Percentiles rank a stretch among this genome's conserved stretches.
phyloP scores from a whole-genome alignment of 2,888 invertebrate species.

The Agapostemon virescens region DNA sequence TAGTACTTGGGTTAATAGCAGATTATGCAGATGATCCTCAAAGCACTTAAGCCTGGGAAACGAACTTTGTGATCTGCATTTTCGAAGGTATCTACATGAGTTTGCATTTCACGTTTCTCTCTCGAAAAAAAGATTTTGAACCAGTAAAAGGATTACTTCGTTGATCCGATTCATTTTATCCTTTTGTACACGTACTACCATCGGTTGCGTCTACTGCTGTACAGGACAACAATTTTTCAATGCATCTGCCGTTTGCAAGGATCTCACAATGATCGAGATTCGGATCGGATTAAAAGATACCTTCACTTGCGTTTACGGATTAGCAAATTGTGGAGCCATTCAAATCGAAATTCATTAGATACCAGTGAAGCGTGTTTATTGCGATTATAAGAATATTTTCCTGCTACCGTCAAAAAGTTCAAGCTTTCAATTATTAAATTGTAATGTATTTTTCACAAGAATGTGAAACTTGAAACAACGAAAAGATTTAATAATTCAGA shows the following conservation, averaged over 20 bases:
- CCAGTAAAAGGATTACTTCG: slow-evolving; percentile 47
- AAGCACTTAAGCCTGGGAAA: slow-evolving; percentile 24
- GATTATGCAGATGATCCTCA: slow-evolving; percentile 50
- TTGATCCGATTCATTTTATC: slow-evolving; percentile 52
- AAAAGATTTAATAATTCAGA: too few relatives aligned
- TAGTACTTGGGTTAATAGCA: slow-evolving; percentile 26
- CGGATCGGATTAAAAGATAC: background rate
- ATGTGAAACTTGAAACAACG: too few relatives aligned
- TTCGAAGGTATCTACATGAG: slow-evolving; percentile 11
- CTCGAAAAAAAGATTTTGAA: slow-evolving; percentile 25
- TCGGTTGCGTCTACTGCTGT: slow-evolving; percentile 25
- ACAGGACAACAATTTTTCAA: slow-evolving; percentile 27
- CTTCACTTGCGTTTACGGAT: background rate
- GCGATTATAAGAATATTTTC: background rate
- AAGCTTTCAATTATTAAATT: background rate
- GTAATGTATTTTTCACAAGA: background rate
- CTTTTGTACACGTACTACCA: slow-evolving; percentile 24
- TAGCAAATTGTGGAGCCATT: background rate
- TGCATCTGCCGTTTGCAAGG: slow-evolving; percentile 33
- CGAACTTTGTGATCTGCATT: slow-evolving; percentile 42
- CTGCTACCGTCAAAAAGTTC: background rate
- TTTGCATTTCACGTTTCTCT: slow-evolving; percentile 31
- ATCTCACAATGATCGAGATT: slow-evolving; percentile 12
- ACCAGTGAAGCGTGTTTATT: background rate
- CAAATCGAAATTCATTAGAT: background rate